Evolutionary conservation across 2,113 vertebrate genomes (phyloP).

Genomic region (Brevimyrus niger): DNA sequence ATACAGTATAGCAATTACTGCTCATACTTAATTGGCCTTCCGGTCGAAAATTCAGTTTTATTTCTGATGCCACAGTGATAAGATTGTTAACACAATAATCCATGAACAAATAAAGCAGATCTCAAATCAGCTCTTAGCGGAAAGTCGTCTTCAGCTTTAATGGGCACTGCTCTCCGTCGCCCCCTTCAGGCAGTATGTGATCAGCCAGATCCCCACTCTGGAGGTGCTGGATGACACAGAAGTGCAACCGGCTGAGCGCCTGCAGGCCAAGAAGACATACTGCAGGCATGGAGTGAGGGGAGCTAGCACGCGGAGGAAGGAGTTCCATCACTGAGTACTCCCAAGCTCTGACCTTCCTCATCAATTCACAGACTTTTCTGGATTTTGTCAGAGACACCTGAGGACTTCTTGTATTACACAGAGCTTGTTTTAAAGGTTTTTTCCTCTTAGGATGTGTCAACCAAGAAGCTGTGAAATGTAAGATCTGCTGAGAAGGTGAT

Average conservation of each 20-base stretch:
- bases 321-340: conserved; percentile 33
- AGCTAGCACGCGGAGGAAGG: conserved; percentile 42
- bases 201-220: conserved; percentile 61
- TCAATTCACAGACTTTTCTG: not conserved
- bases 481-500: not conserved
- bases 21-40: not conserved
- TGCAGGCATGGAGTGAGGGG: conserved; percentile 41
- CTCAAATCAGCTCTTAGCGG: not conserved
- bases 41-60: not conserved
- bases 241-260: conserved; percentile 53
- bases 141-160: not conserved
- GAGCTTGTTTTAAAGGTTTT: not conserved
- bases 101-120: not conserved
- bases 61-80: not conserved
- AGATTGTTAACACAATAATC: not conserved
- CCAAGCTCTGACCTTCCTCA: not conserved
- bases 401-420: not conserved
- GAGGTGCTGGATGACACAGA: conserved; percentile 64
- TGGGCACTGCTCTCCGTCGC: not conserved
- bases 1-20: not conserved
- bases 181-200: conserved; percentile 56
- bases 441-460: not conserved
- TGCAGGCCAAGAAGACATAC: conserved; percentile 56
- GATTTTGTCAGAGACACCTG: not conserved
- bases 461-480: not conserved